Evolutionary conservation across 2,797 vertebrate species (phyloP).

Genomic region (Danio choprae): DNA sequence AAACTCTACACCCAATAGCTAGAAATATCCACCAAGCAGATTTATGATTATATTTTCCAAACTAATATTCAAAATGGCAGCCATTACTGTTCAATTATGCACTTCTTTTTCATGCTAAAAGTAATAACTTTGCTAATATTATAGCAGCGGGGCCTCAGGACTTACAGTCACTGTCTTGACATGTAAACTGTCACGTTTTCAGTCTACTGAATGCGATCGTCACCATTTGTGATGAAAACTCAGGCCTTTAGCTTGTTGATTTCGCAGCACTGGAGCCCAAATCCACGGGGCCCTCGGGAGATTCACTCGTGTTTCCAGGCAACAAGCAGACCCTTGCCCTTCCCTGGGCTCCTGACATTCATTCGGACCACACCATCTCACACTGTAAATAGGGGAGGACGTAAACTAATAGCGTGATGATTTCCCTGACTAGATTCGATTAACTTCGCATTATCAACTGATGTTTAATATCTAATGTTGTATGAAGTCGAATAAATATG

Average conservation of each 20-base stretch:
- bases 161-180: neutral
- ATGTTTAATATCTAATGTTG: neutral
- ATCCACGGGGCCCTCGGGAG: constrained; percentile 67
- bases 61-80: no score
- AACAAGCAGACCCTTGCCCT: constrained; percentile 75
- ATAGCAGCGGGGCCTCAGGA: neutral
- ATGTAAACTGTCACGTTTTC: neutral
- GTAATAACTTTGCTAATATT: neutral
- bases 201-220: constrained; percentile 12
- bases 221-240: constrained; percentile 10
- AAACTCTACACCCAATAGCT: no score
- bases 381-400: constrained; percentile 48
- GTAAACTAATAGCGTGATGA: neutral
- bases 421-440: neutral
- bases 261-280: constrained; percentile 70
- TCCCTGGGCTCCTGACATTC: constrained; percentile 67
- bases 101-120: neutral
- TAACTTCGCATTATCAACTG: neutral
- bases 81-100: no score
- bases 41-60: no score
- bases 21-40: no score
- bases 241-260: constrained; percentile 63
- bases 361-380: constrained; percentile 74
- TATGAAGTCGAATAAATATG: no score
- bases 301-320: constrained; percentile 82